phyloP scores from a whole-genome alignment of 2,113 vertebrate species.

The Copsychus sechellarum region DNA sequence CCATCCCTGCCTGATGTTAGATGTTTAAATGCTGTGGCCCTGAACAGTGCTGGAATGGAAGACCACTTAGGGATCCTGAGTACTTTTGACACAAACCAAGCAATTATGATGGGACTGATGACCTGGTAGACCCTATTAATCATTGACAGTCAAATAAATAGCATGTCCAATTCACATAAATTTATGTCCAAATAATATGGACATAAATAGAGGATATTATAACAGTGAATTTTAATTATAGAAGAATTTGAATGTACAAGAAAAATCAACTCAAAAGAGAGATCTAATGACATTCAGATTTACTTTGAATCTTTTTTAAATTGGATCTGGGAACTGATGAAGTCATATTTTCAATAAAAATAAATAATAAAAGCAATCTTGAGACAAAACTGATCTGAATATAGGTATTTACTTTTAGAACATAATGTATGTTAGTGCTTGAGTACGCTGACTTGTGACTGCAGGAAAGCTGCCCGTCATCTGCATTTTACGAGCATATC shows the following conservation, averaged over 20 bases:
- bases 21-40: neutral
- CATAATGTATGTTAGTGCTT: neutral
- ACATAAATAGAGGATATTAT: neutral
- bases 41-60: neutral
- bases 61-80: neutral
- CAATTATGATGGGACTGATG: neutral
- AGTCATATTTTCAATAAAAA: neutral
- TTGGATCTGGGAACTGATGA: neutral
- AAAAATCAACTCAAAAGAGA: slow-evolving; percentile 1
- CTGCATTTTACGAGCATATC: neutral
- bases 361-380: neutral
- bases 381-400: neutral
- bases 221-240: neutral
- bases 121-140: neutral
- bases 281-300: neutral
- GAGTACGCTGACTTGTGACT: neutral
- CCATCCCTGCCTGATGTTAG: slow-evolving; percentile 31
- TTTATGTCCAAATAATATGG: neutral
- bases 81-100: neutral
- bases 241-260: neutral
- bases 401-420: neutral
- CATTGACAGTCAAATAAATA: neutral
- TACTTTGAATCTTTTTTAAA: neutral
- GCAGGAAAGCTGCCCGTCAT: neutral
- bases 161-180: neutral